These are phyloP conservation scores for Ondatra zibethicus DNA, from an alignment of 2,113 vertebrate genomes.

Conservation along the genomic window DNA sequence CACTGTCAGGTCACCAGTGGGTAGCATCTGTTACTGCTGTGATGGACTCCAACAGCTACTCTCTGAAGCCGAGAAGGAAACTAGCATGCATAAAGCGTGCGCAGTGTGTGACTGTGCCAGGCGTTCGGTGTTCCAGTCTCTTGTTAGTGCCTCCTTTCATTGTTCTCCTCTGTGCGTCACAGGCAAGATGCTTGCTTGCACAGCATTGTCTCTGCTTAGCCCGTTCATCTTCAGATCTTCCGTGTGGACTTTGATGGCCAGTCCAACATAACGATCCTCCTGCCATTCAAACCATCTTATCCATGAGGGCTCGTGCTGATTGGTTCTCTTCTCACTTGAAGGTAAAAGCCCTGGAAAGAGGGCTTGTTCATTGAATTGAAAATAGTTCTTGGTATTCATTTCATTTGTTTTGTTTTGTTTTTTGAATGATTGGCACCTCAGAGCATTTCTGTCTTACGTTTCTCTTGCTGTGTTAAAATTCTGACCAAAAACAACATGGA, in stretches of 20 bases:
- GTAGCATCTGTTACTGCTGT: background rate
- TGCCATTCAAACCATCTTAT: background rate
- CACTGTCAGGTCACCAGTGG: background rate
- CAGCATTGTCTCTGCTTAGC: background rate
- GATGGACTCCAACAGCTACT: background rate
- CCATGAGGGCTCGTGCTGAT: background rate
- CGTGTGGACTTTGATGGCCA: background rate
- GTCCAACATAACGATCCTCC: background rate
- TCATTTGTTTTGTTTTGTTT: background rate
- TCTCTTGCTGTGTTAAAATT: background rate
- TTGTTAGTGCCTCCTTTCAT: fast-evolving
- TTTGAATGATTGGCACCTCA: background rate
- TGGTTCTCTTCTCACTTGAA: background rate
- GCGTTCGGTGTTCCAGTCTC: fast-evolving
- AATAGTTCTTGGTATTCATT: background rate
- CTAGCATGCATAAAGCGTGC: fast-evolving
- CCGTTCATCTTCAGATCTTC: background rate
- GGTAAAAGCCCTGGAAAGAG: background rate
- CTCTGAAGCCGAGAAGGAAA: background rate
- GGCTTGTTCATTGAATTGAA: background rate
- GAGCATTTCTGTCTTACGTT: background rate
- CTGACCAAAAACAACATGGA: background rate
- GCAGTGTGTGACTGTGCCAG: fast-evolving
- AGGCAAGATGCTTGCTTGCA: background rate
- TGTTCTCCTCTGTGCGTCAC: background rate